Conservation (phyloP, 2,888 invertebrate genomes). For the Ophioninae sp. region DNA sequence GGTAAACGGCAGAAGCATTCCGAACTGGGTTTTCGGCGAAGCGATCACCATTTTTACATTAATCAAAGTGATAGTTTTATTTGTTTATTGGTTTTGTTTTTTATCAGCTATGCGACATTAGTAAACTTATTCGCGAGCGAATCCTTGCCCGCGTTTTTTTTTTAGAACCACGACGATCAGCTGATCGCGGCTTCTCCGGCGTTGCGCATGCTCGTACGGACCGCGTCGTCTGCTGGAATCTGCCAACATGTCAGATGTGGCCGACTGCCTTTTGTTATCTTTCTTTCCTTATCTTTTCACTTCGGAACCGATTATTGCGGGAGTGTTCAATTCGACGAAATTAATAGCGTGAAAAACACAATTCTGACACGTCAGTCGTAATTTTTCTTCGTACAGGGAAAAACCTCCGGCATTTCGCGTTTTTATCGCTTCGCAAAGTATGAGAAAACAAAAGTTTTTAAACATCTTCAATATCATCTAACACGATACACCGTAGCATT, state of each 20-base stretch:
- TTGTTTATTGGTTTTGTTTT: neutral
- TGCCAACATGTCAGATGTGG: conserved; percentile 1
- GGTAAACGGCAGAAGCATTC: conserved; percentile 64
- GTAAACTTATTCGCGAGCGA: neutral
- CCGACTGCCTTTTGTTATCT: neutral
- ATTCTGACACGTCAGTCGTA: no score
- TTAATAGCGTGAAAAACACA: no score
- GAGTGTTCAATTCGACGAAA: neutral
- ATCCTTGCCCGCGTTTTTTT: conserved; percentile 17
- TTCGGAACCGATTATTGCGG: neutral
- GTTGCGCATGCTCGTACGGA: neutral
- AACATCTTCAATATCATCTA: no score
- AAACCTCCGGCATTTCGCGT: no score
- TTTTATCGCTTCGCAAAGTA: no score
- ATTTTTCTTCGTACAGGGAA: no score
- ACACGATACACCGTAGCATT: neutral
- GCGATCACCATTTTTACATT: conserved; percentile 47
- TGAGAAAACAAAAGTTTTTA: no score
- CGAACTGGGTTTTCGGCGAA: conserved; percentile 59
- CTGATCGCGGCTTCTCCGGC: conserved; percentile 35
- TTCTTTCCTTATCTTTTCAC: neutral
- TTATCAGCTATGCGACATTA: conserved; percentile 1
- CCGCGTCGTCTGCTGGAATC: conserved; percentile 44
- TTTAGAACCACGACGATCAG: conserved; percentile 33
- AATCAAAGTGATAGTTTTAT: neutral